A percentile compares a stretch with the other conserved stretches of the same genome.
These are phyloP conservation scores for Rhopalosiphum maidis DNA, from an alignment of 1,140 invertebrate genomes.

Conservation along the genomic window DNA sequence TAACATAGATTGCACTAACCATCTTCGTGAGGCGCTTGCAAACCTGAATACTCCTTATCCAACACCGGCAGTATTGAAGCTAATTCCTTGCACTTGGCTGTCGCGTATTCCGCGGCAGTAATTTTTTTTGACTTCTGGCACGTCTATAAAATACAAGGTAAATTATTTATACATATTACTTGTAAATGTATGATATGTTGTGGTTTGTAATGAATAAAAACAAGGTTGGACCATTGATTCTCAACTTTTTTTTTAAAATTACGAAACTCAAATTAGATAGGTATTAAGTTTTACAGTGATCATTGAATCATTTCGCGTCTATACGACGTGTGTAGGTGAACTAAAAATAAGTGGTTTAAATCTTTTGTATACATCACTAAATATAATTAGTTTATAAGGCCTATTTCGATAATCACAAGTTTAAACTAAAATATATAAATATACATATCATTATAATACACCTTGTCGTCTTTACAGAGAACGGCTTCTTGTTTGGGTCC, in stretches of 20 bases:
- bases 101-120: slow-evolving; percentile 67
- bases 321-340: neutral
- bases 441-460: slow-evolving; percentile 60
- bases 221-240: neutral
- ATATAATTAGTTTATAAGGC: neutral
- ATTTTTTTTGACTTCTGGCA: slow-evolving; percentile 69
- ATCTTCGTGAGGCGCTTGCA: slow-evolving; percentile 74
- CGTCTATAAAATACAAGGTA: slow-evolving; percentile 63
- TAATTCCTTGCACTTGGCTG: slow-evolving; percentile 70
- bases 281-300: neutral
- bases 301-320: neutral
- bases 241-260: neutral
- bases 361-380: neutral
- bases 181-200: neutral
- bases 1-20: slow-evolving; percentile 63
- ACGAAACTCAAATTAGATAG: neutral
- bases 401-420: neutral
- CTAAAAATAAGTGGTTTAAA: neutral
- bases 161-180: neutral
- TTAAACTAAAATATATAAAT: neutral
- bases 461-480: slow-evolving; percentile 72
- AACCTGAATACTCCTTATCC: slow-evolving; percentile 69
- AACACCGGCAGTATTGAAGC: slow-evolving; percentile 68
- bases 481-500: slow-evolving; percentile 70
- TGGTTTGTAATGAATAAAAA: neutral